These are phyloP conservation scores for Selene dorsalis DNA, from an alignment of 2,797 vertebrate species.

Conservation along the genomic window DNA sequence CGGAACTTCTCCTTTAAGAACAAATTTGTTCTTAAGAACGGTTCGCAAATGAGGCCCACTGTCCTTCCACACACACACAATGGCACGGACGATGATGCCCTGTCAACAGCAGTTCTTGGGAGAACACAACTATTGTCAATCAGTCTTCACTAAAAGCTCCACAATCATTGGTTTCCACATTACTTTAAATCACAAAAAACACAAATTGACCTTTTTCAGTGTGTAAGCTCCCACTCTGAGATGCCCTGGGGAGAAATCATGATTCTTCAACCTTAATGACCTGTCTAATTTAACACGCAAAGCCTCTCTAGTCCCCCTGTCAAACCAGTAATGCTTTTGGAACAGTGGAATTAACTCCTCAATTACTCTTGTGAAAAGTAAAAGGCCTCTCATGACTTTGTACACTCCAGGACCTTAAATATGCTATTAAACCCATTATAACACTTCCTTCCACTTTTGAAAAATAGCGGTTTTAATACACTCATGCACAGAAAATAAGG, in stretches of 20 bases:
- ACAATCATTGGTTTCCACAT: conserved; percentile 66
- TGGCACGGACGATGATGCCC: not conserved
- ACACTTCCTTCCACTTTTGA: not conserved
- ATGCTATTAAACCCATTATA: not conserved
- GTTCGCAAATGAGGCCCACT: too few species aligned
- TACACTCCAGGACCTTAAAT: conserved; percentile 7
- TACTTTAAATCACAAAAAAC: conserved; percentile 39
- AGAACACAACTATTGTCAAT: conserved; percentile 21
- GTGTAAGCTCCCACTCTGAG: conserved; percentile 7
- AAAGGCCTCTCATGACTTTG: not conserved
- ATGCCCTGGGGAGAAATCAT: conserved; percentile 37
- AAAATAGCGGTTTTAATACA: conserved; percentile 26
- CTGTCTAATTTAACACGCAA: conserved; percentile 32
- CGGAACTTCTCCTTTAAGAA: too few species aligned
- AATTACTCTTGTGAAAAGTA: conserved; percentile 8
- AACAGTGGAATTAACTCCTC: conserved; percentile 29
- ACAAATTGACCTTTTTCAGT: conserved; percentile 35
- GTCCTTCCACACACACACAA: not conserved
- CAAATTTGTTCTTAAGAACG: too few species aligned
- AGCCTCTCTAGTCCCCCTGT: conserved; percentile 22
- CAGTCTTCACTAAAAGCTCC: conserved; percentile 24
- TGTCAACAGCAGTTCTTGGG: conserved; percentile 29
- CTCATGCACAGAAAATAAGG: conserved; percentile 8
- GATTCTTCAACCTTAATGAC: conserved; percentile 36
- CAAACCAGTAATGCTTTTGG: conserved; percentile 34